These are phyloP conservation scores for Etheostoma nigrum DNA, from an alignment of 2,797 vertebrate species.

Conservation along the genomic window DNA sequence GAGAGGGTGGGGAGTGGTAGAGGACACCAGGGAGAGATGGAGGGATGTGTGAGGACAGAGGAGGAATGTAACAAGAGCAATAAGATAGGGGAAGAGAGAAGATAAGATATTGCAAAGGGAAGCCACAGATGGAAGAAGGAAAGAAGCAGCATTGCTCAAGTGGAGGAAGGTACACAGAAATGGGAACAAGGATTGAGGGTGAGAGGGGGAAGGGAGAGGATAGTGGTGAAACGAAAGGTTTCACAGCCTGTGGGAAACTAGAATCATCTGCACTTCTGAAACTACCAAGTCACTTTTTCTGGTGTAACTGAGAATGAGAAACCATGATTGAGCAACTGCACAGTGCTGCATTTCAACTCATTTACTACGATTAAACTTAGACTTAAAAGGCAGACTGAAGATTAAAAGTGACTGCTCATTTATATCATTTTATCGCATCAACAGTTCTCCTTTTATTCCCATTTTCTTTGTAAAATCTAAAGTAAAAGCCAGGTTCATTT, in stretches of 20 bases:
- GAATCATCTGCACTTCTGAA: slow-evolving; percentile 76
- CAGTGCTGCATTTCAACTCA: slow-evolving; percentile 30
- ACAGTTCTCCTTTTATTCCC: too few relatives aligned
- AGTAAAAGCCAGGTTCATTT: too few relatives aligned
- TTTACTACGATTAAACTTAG: slow-evolving; percentile 2
- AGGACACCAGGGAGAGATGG: neutral
- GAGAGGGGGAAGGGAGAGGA: slow-evolving; percentile 6
- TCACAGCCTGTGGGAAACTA: slow-evolving; percentile 74
- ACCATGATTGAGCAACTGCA: slow-evolving; percentile 63
- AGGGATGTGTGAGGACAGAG: slow-evolving; percentile 23
- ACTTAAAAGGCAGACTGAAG: neutral
- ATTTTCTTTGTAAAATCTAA: too few relatives aligned
- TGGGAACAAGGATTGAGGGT: slow-evolving; percentile 60
- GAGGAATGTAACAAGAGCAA: slow-evolving; percentile 53
- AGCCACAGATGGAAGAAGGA: slow-evolving; percentile 45
- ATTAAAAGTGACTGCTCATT: neutral
- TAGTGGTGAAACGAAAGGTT: slow-evolving; percentile 60
- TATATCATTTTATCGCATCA: too few relatives aligned
- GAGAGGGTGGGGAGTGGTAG: neutral
- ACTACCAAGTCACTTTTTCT: slow-evolving; percentile 74
- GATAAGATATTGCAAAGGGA: slow-evolving; percentile 44
- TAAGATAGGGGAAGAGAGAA: slow-evolving; percentile 45
- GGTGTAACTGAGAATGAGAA: slow-evolving; percentile 64
- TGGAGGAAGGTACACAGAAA: slow-evolving; percentile 42
- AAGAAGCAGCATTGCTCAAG: slow-evolving; percentile 56